phyloP scores from a whole-genome alignment of 1,140 invertebrate genomes.

The Physella acuta region DNA sequence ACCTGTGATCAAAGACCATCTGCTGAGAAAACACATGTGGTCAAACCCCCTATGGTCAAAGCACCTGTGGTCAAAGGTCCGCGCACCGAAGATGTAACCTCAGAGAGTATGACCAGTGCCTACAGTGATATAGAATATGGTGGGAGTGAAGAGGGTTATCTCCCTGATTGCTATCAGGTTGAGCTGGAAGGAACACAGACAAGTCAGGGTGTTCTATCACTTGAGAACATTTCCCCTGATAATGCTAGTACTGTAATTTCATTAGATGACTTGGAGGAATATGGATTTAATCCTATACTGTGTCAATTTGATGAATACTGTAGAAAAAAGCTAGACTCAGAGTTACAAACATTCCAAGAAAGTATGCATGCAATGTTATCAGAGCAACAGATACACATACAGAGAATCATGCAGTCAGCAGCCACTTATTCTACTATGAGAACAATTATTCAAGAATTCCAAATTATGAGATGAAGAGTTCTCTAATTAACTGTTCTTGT shows the following conservation, averaged over 20 bases:
- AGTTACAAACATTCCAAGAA: constrained; percentile 27
- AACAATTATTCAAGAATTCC: no score
- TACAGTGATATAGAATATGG: constrained; percentile 2
- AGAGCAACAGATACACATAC: no score
- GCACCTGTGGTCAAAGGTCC: no score
- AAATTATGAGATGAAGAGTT: no score
- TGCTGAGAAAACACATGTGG: no score
- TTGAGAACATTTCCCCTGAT: not conserved
- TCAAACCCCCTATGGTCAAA: no score
- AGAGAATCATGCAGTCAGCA: no score
- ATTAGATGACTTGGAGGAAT: not conserved
- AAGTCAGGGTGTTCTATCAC: not conserved
- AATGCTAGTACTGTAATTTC: not conserved
- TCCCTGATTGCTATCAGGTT: not conserved
- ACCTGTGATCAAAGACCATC: no score
- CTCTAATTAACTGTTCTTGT: no score
- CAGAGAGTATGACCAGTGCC: not conserved
- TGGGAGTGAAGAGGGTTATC: not conserved
- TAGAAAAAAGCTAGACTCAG: constrained; percentile 28
- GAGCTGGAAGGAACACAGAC: not conserved
- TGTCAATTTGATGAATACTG: constrained; percentile 30
- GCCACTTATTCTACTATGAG: constrained; percentile 32
- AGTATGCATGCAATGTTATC: constrained; percentile 32
- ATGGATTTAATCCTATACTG: not conserved
- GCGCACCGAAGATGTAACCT: not conserved